Base-by-base conservation (phyloP, 2,113 vertebrate species). In the Probosciger aterrimus region DNA sequence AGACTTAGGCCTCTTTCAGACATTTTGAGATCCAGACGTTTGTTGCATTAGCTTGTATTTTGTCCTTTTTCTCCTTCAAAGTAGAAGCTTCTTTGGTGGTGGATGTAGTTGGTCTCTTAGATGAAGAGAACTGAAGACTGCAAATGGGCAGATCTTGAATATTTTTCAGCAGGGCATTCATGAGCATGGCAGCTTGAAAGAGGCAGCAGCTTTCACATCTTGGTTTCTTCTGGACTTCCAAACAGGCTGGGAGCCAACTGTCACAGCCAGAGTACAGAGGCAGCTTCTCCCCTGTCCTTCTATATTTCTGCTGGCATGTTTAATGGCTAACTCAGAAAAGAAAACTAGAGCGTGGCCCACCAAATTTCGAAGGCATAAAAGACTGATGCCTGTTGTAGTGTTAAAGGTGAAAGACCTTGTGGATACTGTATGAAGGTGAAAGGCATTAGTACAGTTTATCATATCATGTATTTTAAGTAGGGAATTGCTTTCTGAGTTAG, bases 181-280 rank as follows among this genome's bases (percentile, higher is more conserved):
- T 24, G 68, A 90, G 49, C 82, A 5, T 1, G 10, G 19, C 81
- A 79, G 63, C 59, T 80, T 93, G 44, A 80, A 59, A 79, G 75
- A 74, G 35, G 41, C 49, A 83, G n/a, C 83, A 81, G 59, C 73
- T 96, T 92, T 92, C 73, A 50, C 44, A 33, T 86, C 63, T 71
- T 88, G 59, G 33, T 93, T 95, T 91, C 80, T 86, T 81, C 83
- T 91, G 81, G 55, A 25, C 80, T 91, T 92, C 59, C 46, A 44
- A 46, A 55, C 24, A 28, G 1, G 4, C 83, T 78, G 86, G 64
- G 19, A 94, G 68, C 37, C 44, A n/a, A 20, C 53, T 63, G 64
- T 74, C 82, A 47, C 28, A 65, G 47, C 57, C 68, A 88, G 73
- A n/a, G 27, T 59, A 35, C 44, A 49, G 44, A 76, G 30, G 20